phyloP scores from a whole-genome alignment of 2,888 invertebrate species.

The Lasioglossum leucozonium region DNA sequence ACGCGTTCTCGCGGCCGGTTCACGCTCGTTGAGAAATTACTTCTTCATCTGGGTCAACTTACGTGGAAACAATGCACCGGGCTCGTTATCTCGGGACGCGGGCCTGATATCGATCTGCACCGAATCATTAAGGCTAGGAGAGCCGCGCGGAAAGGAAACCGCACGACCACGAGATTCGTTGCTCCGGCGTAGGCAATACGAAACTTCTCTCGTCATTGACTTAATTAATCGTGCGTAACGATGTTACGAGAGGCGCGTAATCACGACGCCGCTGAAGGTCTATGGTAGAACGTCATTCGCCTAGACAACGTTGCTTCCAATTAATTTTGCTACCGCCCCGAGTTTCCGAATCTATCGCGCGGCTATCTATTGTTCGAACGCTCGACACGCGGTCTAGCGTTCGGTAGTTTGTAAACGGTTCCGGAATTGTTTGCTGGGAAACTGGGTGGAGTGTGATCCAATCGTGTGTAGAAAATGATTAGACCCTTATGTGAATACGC shows the following conservation, averaged over 20 bases:
- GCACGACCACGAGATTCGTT: neutral
- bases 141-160: neutral
- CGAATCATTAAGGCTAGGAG: conserved; percentile 49
- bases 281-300: neutral
- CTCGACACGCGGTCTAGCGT: neutral
- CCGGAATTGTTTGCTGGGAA: neutral
- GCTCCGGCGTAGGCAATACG: conserved; percentile 2
- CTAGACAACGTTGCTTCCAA: neutral
- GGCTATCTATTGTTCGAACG: neutral
- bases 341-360: neutral
- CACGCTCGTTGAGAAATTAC: conserved; percentile 58
- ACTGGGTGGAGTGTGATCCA: neutral
- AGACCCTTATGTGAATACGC: no score
- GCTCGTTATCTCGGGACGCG: conserved; percentile 46
- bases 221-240: conserved; percentile 37
- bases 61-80: conserved; percentile 48
- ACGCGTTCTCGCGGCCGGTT: conserved; percentile 15
- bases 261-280: neutral
- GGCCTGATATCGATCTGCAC: conserved; percentile 56
- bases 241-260: conserved; percentile 38
- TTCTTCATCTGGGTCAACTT: conserved; percentile 66
- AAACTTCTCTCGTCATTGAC: conserved; percentile 22
- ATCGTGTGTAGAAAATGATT: neutral
- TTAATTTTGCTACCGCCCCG: neutral
- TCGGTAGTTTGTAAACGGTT: neutral